phyloP scores from a whole-genome alignment of 2,888 invertebrate species.

The Bhutanitis thaidina region DNA sequence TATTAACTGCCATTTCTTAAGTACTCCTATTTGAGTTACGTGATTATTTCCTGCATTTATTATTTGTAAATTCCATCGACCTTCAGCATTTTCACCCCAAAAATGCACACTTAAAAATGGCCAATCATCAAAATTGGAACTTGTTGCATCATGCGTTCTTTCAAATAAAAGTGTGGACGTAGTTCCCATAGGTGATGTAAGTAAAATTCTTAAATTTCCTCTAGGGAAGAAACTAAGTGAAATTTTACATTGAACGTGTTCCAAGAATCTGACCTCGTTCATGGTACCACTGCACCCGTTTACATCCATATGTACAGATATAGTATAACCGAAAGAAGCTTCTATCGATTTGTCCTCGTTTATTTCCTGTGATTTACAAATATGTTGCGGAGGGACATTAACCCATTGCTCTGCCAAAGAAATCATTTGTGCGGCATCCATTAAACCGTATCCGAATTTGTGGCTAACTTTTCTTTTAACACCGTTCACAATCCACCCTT shows the following conservation, averaged over 20 bases:
- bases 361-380: conserved; percentile 94
- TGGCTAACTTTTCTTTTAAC: conserved; percentile 96
- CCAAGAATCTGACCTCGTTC: conserved; percentile 93
- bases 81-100: conserved; percentile 97
- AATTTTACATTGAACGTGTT: conserved; percentile 98
- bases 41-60: conserved; percentile 87
- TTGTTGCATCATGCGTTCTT: conserved; percentile 93
- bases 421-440: conserved; percentile 98
- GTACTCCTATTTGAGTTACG: conserved; percentile 90
- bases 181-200: conserved; percentile 96
- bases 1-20: conserved; percentile 97
- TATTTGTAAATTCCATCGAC: conserved; percentile 92
- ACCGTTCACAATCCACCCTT: conserved; percentile 96
- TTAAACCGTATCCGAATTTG: conserved; percentile 99
- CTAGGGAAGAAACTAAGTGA: conserved; percentile 94
- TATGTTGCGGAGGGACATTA: conserved; percentile 95
- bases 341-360: conserved; percentile 91
- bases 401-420: conserved; percentile 95
- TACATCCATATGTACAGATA: conserved; percentile 92
- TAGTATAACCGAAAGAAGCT: conserved; percentile 85
- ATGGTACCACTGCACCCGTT: conserved; percentile 93
- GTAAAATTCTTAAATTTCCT: conserved; percentile 93
- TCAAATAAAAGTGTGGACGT: conserved; percentile 95
- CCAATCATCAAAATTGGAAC: conserved; percentile 98
- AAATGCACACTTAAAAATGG: conserved; percentile 99